Percentiles rank a stretch among this genome's conserved stretches.
Conservation (phyloP, 2,113 vertebrate genomes). For the Onychostruthus taczanowskii region DNA sequence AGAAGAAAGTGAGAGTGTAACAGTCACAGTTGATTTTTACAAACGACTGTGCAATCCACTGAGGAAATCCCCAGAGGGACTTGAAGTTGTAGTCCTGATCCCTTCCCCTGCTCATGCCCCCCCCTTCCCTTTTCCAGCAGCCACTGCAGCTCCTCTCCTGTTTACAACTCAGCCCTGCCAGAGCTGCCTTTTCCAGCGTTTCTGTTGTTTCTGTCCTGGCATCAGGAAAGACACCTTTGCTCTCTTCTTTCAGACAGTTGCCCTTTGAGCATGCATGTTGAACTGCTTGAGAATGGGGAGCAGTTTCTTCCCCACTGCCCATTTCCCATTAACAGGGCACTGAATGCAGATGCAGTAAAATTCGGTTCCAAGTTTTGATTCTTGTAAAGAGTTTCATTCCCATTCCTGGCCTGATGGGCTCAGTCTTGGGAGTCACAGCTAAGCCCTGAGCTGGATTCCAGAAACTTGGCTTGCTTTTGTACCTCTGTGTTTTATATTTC, state of each 20-base stretch:
- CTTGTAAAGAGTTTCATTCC: background rate
- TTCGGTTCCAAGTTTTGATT: background rate
- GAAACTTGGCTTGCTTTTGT: background rate
- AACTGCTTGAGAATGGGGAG: background rate
- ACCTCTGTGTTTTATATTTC: background rate
- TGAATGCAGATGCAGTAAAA: background rate
- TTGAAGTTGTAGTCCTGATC: background rate
- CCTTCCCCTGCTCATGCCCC: background rate
- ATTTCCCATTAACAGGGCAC: background rate
- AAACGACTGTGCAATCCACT: constrained; percentile 15
- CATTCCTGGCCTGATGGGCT: background rate
- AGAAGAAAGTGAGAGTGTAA: constrained; percentile 12
- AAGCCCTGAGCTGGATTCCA: background rate
- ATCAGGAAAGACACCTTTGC: background rate
- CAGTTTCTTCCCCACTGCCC: background rate
- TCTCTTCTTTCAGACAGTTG: background rate
- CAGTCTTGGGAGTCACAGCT: background rate
- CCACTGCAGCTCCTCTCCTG: background rate
- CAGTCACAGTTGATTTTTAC: constrained; percentile 28
- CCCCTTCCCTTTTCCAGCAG: background rate
- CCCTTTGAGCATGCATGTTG: background rate
- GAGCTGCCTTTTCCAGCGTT: background rate
- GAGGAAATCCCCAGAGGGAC: background rate
- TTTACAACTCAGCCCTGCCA: background rate
- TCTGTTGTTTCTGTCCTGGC: background rate